Conservation (phyloP, 2,113 vertebrate species). For the Rhineura floridana region DNA sequence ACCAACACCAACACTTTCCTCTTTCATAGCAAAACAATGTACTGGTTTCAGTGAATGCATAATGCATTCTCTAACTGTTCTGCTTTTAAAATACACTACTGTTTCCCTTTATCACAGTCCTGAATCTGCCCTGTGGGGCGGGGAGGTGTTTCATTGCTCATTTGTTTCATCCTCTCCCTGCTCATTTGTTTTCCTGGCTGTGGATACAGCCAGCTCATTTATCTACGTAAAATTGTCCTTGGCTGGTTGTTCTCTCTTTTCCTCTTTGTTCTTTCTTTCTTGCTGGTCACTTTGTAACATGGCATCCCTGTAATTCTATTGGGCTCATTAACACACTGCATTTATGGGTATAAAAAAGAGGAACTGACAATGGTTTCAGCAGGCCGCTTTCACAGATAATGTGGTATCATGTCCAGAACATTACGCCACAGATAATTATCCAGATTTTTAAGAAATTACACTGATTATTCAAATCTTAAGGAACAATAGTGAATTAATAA, state of each 20-base stretch:
- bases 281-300: conserved; percentile 61
- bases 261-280: conserved; percentile 3
- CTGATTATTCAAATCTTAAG: conserved; percentile 45
- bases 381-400: conserved; percentile 36
- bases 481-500: conserved; percentile 60
- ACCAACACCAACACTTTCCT: not conserved
- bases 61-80: conserved; percentile 30
- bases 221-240: conserved; percentile 69
- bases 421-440: not conserved
- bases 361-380: conserved; percentile 28
- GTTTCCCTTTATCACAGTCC: conserved; percentile 37
- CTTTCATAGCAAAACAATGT: not conserved
- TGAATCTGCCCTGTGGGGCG: conserved; percentile 36
- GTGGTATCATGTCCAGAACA: too few relatives aligned
- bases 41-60: not conserved
- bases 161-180: conserved; percentile 64
- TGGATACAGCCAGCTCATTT: conserved; percentile 65
- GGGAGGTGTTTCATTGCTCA: conserved; percentile 41
- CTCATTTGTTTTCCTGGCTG: conserved; percentile 69
- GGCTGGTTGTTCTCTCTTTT: conserved; percentile 12
- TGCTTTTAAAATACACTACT: conserved; percentile 54
- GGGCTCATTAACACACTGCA: conserved; percentile 54
- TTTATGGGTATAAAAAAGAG: conserved; percentile 42
- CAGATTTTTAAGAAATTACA: conserved; percentile 43
- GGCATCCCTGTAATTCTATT: conserved; percentile 43